These are phyloP conservation scores for Drosophila tsacasi DNA, from an alignment of 1,140 invertebrate species.

Conservation along the genomic window DNA sequence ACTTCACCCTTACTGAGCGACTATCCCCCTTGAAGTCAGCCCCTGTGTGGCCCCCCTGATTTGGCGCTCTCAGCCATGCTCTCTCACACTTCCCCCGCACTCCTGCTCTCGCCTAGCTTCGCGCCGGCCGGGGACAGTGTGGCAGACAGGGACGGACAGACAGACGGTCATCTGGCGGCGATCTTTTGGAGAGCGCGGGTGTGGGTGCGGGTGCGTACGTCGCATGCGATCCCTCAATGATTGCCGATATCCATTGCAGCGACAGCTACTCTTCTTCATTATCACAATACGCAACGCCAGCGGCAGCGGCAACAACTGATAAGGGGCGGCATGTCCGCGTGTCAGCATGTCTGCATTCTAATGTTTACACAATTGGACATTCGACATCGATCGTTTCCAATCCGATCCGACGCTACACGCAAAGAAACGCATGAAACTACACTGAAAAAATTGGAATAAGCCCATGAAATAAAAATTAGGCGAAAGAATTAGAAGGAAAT, in stretches of 20 bases:
- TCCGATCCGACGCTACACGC: constrained; percentile 4
- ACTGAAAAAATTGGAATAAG: background rate
- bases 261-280: constrained; percentile 5
- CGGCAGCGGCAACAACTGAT: constrained; percentile 32
- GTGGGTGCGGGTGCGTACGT: constrained; percentile 7
- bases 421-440: background rate
- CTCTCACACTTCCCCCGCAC: constrained; percentile 2
- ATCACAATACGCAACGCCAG: constrained; percentile 27
- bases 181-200: constrained; percentile 6
- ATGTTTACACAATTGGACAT: constrained; percentile 59
- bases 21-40: background rate
- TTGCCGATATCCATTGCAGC: constrained; percentile 45
- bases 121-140: constrained; percentile 6
- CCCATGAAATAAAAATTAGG: background rate
- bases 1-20: background rate
- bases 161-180: constrained; percentile 12
- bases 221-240: constrained; percentile 37
- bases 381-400: constrained; percentile 16
- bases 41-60: constrained; percentile 15
- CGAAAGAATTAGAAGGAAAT: no score
- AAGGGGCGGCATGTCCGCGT: constrained; percentile 27
- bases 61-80: constrained; percentile 21
- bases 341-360: constrained; percentile 47
- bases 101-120: background rate
- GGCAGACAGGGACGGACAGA: constrained; percentile 32